Evolutionary conservation across 1,140 invertebrate species (phyloP).

Genomic region (Acromyrmex charruanus): DNA sequence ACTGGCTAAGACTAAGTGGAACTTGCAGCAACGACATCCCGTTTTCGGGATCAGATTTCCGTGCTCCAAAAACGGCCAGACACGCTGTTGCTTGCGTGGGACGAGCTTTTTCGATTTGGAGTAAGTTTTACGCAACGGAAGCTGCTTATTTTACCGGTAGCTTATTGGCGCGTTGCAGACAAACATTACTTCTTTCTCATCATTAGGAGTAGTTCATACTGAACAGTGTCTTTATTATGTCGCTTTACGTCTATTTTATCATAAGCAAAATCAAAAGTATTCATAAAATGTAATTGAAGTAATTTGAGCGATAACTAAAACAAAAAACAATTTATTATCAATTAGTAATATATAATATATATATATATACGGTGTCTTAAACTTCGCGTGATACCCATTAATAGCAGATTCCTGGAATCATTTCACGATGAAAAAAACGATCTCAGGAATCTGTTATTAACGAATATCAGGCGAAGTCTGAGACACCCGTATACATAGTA

Average conservation of each 20-base stretch:
- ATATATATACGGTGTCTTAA: too few relatives aligned
- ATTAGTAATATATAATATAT: background rate
- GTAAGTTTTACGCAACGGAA: background rate
- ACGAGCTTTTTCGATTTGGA: constrained; percentile 4
- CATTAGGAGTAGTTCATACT: background rate
- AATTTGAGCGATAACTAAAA: background rate
- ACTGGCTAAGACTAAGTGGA: constrained; percentile 3
- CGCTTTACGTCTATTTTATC: background rate
- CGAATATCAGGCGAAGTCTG: too few relatives aligned
- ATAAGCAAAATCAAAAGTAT: background rate
- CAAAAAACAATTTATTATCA: background rate
- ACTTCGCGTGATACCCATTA: too few relatives aligned
- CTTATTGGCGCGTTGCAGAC: too few relatives aligned
- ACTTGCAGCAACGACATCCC: background rate
- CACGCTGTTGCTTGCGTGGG: background rate
- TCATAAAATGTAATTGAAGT: background rate
- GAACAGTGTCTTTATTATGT: background rate
- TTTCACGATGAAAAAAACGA: too few relatives aligned
- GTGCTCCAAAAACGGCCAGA: background rate
- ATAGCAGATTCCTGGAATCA: too few relatives aligned
- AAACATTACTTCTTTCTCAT: background rate
- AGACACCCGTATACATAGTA: too few relatives aligned
- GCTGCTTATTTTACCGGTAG: background rate
- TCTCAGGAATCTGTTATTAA: too few relatives aligned
- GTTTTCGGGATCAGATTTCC: constrained; percentile 31